Conservation (phyloP, 2,113 vertebrate species). For the Oncorhynchus masou region DNA sequence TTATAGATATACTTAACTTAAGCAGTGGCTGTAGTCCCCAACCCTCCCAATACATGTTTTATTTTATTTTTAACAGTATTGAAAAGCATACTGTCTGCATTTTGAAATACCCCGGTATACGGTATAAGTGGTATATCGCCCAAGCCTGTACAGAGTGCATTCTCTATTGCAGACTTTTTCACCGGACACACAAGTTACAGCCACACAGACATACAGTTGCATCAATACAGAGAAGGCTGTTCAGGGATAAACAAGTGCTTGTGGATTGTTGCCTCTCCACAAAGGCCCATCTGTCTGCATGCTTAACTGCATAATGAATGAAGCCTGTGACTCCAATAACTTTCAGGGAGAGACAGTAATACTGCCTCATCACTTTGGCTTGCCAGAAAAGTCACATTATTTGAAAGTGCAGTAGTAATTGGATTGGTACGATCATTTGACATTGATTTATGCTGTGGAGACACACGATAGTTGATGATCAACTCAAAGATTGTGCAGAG, state of each 20-base stretch:
- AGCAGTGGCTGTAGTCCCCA: no score
- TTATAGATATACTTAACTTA: no score
- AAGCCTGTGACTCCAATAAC: conserved; percentile 10
- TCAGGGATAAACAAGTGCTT: conserved; percentile 23
- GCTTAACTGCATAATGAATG: conserved; percentile 27
- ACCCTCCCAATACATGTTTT: no score
- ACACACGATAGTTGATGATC: neutral
- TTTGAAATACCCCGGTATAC: no score
- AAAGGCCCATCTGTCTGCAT: conserved; percentile 22
- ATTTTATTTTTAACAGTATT: no score
- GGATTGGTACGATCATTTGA: conserved; percentile 20
- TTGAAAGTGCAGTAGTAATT: conserved; percentile 13
- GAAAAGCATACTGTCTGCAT: no score
- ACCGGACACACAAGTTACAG: neutral
- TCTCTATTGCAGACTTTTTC: neutral
- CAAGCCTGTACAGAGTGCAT: no score
- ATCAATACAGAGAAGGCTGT: conserved; percentile 9
- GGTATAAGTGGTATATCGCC: no score
- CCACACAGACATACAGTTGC: neutral
- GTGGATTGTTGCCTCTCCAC: conserved; percentile 3
- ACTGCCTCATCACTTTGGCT: conserved; percentile 17
- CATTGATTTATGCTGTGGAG: conserved; percentile 24
- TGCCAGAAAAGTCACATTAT: conserved; percentile 16
- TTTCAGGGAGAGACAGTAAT: conserved; percentile 9
- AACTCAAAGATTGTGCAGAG: neutral